Evolutionary conservation across 1,140 invertebrate genomes (phyloP), one percentile per base, ranked within the genome.

Genomic region (Polyergus mexicanus): DNA sequence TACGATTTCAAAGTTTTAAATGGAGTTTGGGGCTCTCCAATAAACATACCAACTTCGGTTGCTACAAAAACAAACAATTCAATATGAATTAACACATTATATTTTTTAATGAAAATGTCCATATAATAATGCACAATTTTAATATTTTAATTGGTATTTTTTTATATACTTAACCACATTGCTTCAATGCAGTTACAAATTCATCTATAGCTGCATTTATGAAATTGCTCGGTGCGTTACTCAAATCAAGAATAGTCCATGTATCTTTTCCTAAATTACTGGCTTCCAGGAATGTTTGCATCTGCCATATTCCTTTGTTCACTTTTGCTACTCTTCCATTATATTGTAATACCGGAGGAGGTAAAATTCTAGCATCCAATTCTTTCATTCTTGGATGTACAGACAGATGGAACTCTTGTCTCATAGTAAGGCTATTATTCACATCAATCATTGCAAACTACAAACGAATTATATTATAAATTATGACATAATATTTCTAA

Each of bases 381-480:
- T 93, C 92, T 84, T 96, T 95, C 89, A 97, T 97, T 69, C 95
- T 51, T 2, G 92, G 87, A 32, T 84, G 87, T 3, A 97, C 95
- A 1, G 92, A 92, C 54, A 97, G 93, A 0, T 96, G 96, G 92
- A 97, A 97, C 86, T 96, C 96, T 0, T 72, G 89, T 93, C 22
- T 88, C 8, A 97, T 91, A 3, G 92, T 93, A 0, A 92, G 92
- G 92, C 96, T 93, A 0, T 84, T 0, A 81, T 96, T 96, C 78
- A 96, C 95, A 2, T 94, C 85, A 5, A 95, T 93, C 13, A 51
- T 58, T 1, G 44, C 44, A 41, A 95, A 94, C 92, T 94, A 41
- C 1, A 78, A 89, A 84, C 13, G 63, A 47, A 69, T 66, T 68
- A 86, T 32, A 60, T n/a, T 22, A 47, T 72, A 35, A 72, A 56